Conservation (phyloP, 2,113 vertebrate species). For the Rhynchomys soricoides region DNA sequence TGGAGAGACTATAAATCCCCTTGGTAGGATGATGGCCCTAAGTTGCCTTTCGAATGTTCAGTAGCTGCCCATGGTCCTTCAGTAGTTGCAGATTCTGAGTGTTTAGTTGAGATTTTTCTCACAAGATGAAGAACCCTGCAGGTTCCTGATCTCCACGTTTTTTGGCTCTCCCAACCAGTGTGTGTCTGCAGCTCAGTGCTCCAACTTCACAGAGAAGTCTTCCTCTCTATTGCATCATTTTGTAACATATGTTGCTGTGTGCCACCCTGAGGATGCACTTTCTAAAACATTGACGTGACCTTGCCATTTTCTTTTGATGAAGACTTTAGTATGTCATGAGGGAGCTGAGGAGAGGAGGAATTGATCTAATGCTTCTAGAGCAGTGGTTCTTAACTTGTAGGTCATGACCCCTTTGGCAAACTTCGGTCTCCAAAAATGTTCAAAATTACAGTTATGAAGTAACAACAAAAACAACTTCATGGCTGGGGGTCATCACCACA, state of each 20-base stretch:
- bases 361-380: neutral
- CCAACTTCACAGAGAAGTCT: neutral
- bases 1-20: neutral
- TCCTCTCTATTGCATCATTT: neutral
- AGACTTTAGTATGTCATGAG: neutral
- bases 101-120: neutral
- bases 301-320: neutral
- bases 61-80: rapidly evolving
- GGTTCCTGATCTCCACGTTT: neutral
- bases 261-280: neutral
- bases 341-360: neutral
- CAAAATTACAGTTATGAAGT: neutral
- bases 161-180: rapidly evolving
- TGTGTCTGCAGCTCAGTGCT: neutral
- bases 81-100: neutral
- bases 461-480: neutral
- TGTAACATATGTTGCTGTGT: neutral
- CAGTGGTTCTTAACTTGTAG: neutral
- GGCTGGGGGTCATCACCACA: neutral
- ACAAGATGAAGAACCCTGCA: neutral
- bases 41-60: neutral
- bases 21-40: neutral
- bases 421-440: neutral
- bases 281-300: neutral
- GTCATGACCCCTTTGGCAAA: neutral